Conservation (phyloP, 2,113 vertebrate genomes). For the Cromileptes altivelis region DNA sequence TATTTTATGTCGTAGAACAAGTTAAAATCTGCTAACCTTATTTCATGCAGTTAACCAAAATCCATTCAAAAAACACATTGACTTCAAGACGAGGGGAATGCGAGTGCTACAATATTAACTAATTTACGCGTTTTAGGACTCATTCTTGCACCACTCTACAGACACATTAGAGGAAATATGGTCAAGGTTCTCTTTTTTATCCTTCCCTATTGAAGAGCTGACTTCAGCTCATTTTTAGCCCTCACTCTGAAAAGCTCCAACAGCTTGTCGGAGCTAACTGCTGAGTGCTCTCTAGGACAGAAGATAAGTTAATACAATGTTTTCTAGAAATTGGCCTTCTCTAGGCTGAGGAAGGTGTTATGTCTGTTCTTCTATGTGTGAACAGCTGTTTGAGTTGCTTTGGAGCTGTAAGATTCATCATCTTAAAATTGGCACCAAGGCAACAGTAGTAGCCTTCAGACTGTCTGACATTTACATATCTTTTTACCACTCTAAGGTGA, state of each 20-base stretch:
- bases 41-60: no score
- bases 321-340: not conserved
- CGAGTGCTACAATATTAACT: no score
- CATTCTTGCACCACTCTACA: no score
- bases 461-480: not conserved
- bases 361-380: not conserved
- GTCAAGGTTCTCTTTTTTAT: not conserved
- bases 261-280: conserved; percentile 25
- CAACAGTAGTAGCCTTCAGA: conserved; percentile 1
- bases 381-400: not conserved
- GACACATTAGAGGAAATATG: not conserved
- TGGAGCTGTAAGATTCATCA: not conserved
- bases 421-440: conserved; percentile 22
- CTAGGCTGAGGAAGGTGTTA: not conserved
- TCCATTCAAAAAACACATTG: no score
- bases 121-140: no score
- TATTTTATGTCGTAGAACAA: no score
- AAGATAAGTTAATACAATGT: not conserved
- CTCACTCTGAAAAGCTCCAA: conserved; percentile 10
- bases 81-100: no score
- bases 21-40: no score
- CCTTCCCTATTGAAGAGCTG: not conserved
- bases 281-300: conserved; percentile 22
- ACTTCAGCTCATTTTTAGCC: not conserved
- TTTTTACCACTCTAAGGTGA: not conserved